These are phyloP conservation scores for Ciconia stormi DNA, from an alignment of 2,113 vertebrate species.

Conservation along the genomic window DNA sequence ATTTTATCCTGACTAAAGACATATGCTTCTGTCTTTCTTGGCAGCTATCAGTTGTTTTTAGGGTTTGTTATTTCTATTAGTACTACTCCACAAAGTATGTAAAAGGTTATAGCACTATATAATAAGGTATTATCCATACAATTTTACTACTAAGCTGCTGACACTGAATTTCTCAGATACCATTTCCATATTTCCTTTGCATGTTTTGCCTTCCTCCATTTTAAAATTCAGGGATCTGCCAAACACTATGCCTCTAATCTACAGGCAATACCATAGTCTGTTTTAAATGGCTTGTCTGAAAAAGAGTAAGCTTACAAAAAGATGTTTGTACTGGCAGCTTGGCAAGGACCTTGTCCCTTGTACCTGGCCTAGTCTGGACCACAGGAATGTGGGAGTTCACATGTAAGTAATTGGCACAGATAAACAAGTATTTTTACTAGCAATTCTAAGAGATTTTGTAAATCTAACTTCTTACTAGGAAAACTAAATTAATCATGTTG, in stretches of 20 bases:
- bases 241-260: conserved; percentile 55
- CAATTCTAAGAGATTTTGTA: conserved; percentile 22
- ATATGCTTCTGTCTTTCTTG: conserved; percentile 25
- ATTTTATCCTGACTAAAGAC: conserved; percentile 9
- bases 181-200: conserved; percentile 46
- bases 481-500: neutral
- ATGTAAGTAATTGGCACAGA: conserved; percentile 39
- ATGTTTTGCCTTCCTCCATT: conserved; percentile 44
- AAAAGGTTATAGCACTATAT: neutral
- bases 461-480: conserved; percentile 30
- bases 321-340: conserved; percentile 52
- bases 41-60: neutral
- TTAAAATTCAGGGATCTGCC: conserved; percentile 46
- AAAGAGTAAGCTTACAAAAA: conserved; percentile 51
- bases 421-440: conserved; percentile 62
- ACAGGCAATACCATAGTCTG: conserved; percentile 31
- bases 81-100: neutral
- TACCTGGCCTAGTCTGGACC: conserved; percentile 54
- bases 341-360: conserved; percentile 40
- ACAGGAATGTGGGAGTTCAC: conserved; percentile 64
- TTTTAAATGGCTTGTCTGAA: conserved; percentile 62
- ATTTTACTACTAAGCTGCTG: conserved; percentile 26
- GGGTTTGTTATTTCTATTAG: conserved; percentile 44
- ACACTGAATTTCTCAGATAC: conserved; percentile 45
- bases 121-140: conserved; percentile 23